Evolutionary conservation across 2,888 invertebrate species (phyloP), one percentile per base, ranked within the genome.

Genomic region (Mythimna lalbum): DNA sequence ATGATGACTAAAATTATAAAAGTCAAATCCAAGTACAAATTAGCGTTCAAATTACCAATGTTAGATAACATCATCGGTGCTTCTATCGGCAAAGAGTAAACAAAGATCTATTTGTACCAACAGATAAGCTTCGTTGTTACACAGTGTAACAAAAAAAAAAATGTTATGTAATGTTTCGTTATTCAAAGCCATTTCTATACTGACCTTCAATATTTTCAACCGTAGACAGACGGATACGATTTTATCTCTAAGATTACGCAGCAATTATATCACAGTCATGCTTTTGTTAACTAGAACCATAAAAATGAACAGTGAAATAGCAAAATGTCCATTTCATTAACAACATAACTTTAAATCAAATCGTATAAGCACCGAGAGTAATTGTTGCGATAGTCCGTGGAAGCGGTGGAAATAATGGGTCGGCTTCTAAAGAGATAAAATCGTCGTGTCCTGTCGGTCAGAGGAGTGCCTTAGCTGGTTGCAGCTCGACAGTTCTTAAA

Each of bases 401-500:
- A 78, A 77, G 84, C 85, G 83, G 74, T 86, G 85, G 89, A 86
- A 92, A 91, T 92, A 92, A 91, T 91, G 91, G 89, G 85, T 88
- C 82, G 84, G 86, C 89, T 90, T 86, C 87, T 89, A 86, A 71
- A 67, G 69, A 88, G 92, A 93, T 92, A 92, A 89, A 87, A 93
- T 91, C 91, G 76, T 83, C 83, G 86, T 84, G 87, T 90, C 87
- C 85, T 74, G 76, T 76, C 59, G 50, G 60, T 79, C 87, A 81
- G 85, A 81, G 78, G 77, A 76, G 80, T 67, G 81, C 76, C 65
- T 78, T 83, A 71, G 69, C 78, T 81, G 73, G 75, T 80, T 60
- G 70, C 66, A 57, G 39, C 47, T 60, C 39, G 31, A 36, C 31
- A 23, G 57, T 62, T 63, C 49, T 64, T 68, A 63, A 70, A 77